Evolutionary conservation across 2,888 invertebrate genomes (phyloP).

Genomic region (Allolobophora icterica): DNA sequence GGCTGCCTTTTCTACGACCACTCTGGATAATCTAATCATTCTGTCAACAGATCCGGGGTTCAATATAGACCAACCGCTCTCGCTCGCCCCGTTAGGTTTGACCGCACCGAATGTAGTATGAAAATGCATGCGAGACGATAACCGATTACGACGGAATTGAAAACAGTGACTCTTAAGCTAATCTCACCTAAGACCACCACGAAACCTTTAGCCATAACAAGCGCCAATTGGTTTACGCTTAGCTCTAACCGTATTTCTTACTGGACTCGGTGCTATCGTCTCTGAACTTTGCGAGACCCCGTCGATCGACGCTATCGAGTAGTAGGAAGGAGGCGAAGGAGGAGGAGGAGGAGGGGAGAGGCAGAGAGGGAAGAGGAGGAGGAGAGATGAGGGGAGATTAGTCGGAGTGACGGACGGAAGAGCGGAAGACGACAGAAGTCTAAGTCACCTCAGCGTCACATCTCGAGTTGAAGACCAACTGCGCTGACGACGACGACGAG

Average conservation of each 20-base stretch:
- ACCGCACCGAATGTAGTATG: not conserved
- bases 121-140: not conserved
- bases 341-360: not conserved
- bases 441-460: constrained; percentile 22
- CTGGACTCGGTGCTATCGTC: not conserved
- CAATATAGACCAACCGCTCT: constrained; percentile 17
- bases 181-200: not conserved
- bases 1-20: constrained; percentile 6
- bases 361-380: not conserved
- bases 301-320: not conserved
- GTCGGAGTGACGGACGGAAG: constrained; percentile 24
- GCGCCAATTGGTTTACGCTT: no score
- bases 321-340: not conserved
- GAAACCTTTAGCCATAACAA: not conserved
- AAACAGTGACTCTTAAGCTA: not conserved
- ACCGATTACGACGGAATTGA: not conserved
- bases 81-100: not conserved
- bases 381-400: not conserved
- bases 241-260: not conserved
- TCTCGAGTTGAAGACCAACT: constrained; percentile 23
- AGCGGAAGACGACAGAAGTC: constrained; percentile 20
- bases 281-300: not conserved
- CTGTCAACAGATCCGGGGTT: constrained; percentile 12
- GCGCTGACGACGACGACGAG: not conserved
- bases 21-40: constrained; percentile 17